Base-by-base conservation (phyloP, 2,113 vertebrate species). In the Pseudorasbora parva region DNA sequence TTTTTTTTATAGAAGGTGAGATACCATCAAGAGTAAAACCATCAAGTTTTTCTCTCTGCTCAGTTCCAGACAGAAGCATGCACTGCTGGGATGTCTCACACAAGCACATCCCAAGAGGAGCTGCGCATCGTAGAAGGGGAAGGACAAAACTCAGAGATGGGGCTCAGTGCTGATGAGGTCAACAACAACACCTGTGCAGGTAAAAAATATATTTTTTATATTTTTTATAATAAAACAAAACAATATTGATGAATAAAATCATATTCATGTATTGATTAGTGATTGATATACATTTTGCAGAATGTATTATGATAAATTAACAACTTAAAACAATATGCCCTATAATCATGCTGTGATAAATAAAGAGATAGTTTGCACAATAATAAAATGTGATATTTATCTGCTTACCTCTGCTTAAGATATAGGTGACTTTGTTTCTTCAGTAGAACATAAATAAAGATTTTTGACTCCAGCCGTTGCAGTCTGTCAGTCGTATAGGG, bases 181-280 rank as follows among this genome's bases (percentile, higher is more conserved):
- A 99, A 99, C 94, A 99, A 99, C 91, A 99, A 99, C 87, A 99
- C 96, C 19, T 99, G 97, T 49, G 91, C 92, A 91, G 96, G 97
- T 98, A 84, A 88, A 85, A 30, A 37, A 5, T 5, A 21, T n/a
- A n/a, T n/a, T n/a, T n/a, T n/a, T n/a, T n/a, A n/a, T n/a, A n/a
- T n/a, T n/a, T n/a, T n/a, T n/a, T n/a, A 17, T 21, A 2, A 8
- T 27, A 10, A 25, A 25, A 59, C 0, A 33, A n/a, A 15, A 27
- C 15, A 51, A 30, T 54, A 54, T 17, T 19, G 15, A 10, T 54
- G 7, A 64, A 66, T 23, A 59, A 59, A 25, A 17, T 5, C 19
- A 37, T 15, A 37, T 68, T 56, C 2, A 56, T 76, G 56, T 76
- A 56, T 56, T 57, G 10, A 23, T 74, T 27, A 27, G 3, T 17